Evolutionary conservation across 1,140 invertebrate genomes (phyloP), one percentile per base, ranked within the genome.

Genomic region (Drosophila virilis): DNA sequence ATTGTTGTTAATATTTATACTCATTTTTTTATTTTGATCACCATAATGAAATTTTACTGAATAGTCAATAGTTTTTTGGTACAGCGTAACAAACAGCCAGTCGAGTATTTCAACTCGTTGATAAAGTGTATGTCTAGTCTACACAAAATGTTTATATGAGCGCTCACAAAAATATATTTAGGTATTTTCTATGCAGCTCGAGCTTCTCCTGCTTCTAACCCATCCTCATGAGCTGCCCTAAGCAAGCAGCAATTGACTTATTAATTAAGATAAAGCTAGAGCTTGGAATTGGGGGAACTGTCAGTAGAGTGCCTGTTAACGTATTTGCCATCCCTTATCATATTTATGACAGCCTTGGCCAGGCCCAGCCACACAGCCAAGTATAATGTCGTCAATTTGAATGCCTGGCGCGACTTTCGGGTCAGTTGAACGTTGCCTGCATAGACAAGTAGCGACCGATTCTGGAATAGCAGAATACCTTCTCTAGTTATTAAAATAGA

Each of bases 311-410:
- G 59, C 55, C 51, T 57, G 42, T 45, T 46, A 42, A 42, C 37
- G 15, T 55, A 38, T 55, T 22, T 40, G 71, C 15, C 64, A 77
- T 83, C 82, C 83, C 82, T 86, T 86, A 83, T 86, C 83, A 86
- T 70, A 86, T 88, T 83, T 83, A 88, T 86, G 83, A 86, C 84
- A 83, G 79, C 51, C 76, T 51, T 10, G 35, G 52, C n/a, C 55
- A 5, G 22, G 22, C 48, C 61, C 48, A 60, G 43, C 55, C 60
- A 68, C 66, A 78, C 52, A 68, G 72, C 62, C 70, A 71, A 66
- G 37, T 82, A 37, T 74, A 69, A 86, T 79, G 72, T 51, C 65
- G 64, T 77, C 83, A 86, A 86, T 86, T 89, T 88, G 74, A 86
- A 86, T 86, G 79, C 83, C 79, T 68, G 67, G 50, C 76, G 58